Base-by-base conservation (phyloP, 2,797 vertebrate species). In the Sebastes reedi region DNA sequence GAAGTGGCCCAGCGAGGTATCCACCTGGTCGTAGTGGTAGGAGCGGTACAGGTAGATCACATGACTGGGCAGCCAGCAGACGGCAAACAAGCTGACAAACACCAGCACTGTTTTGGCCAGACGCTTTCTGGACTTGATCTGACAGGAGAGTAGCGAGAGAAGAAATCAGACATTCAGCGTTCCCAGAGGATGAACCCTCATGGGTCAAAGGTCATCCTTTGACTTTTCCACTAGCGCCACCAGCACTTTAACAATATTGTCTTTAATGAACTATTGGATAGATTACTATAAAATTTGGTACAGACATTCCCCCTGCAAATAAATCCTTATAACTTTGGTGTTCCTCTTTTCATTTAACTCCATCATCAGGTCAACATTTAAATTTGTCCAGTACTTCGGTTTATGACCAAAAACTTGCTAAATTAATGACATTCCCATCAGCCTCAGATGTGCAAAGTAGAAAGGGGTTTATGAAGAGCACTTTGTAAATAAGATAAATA, bases 31-130 rank as follows among this genome's bases (percentile, higher is more conserved):
- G 10, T 99, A 99, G 94, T 98, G 97, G 94, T 97, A 99, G 81
- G 97, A 99, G 5, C 98, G 97, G 87, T 99, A 99, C 62, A 99
- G 92, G 93, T 99, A 99, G 95, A 99, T 96, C 67, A 97, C 78
- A 0, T 99, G 98, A 72, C 96, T 99, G 50, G 98, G 98, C 36
- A 99, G 97, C 98, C 98, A 99, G 91, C 98, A 99, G 81, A 98
- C 92, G 0, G 98, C 98, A 6, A 99, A 99, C 90, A 99, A 93
- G 50, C 95, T 96, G 6, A 99, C 98, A 5, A 99, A 99, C 87
- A 99, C 98, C 92, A 99, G 95, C 29, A 99, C 98, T 0, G 96
- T 99, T 92, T 97, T 98, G 85, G 98, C 97, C 54, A 99, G 94
- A 56, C 98, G 97, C 89, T 97, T 98, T 56, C 98, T 96, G 54